These are phyloP conservation scores for Atethmia centrago DNA, from an alignment of 2,888 invertebrate genomes.

Conservation along the genomic window DNA sequence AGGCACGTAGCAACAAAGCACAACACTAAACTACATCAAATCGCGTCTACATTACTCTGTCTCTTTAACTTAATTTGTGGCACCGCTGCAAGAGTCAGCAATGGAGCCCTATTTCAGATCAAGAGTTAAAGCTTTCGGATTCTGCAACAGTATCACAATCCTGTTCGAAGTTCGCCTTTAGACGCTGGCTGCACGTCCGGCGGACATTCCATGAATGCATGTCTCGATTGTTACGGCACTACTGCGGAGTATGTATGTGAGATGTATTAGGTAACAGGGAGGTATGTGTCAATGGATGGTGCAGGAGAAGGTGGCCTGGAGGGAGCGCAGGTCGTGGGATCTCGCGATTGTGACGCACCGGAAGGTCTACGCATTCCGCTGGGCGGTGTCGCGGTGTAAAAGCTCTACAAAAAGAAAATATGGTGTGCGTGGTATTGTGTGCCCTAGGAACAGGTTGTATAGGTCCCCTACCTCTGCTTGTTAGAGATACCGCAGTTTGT, in stretches of 20 bases:
- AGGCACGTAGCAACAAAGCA: constrained; percentile 8
- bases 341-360: constrained; percentile 67
- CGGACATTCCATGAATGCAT: constrained; percentile 74
- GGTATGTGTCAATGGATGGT: constrained; percentile 55
- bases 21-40: constrained; percentile 4
- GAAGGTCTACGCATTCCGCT: constrained; percentile 67
- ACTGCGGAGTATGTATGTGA: constrained; percentile 38
- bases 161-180: constrained; percentile 40
- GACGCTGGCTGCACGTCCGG: constrained; percentile 63
- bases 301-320: constrained; percentile 46
- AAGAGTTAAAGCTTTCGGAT: constrained; percentile 7
- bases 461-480: constrained; percentile 29
- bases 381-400: constrained; percentile 42
- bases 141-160: constrained; percentile 36
- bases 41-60: constrained; percentile 51
- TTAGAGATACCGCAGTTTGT: constrained; percentile 22
- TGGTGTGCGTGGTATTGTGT: constrained; percentile 21
- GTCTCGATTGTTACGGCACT: constrained; percentile 47
- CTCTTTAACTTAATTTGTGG: background rate
- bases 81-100: constrained; percentile 34
- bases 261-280: background rate
- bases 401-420: constrained; percentile 52
- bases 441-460: constrained; percentile 29
- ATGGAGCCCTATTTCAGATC: constrained; percentile 44
- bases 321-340: constrained; percentile 65